Evolutionary conservation across 2,797 vertebrate species (phyloP).

Genomic region (Gallinago nigripennis): DNA sequence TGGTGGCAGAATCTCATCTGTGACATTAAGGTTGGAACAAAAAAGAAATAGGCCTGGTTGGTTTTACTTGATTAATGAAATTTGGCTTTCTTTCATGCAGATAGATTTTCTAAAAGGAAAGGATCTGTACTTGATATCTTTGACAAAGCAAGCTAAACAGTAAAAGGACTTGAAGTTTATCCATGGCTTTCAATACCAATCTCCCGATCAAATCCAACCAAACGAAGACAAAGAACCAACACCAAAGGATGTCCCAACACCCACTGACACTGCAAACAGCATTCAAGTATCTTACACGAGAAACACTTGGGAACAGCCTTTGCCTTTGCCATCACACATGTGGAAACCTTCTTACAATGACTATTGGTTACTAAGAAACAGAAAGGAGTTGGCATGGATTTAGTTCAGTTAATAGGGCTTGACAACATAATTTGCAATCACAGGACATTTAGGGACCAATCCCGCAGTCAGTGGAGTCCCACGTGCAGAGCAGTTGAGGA

Average conservation of each 20-base stretch:
- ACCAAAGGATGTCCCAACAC: slow-evolving; percentile 53
- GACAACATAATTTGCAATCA: not conserved
- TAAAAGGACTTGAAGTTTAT: slow-evolving; percentile 32
- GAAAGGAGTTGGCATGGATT: slow-evolving; percentile 70
- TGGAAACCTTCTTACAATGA: slow-evolving; percentile 90
- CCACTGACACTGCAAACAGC: slow-evolving; percentile 51
- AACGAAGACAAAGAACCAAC: slow-evolving; percentile 58
- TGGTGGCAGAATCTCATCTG: not conserved
- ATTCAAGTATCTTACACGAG: slow-evolving; percentile 86
- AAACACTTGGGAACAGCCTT: slow-evolving; percentile 88
- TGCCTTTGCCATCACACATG: slow-evolving; percentile 89
- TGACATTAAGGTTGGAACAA: not conserved
- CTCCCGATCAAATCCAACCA: not conserved
- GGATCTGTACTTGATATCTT: not conserved
- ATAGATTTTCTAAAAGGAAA: not conserved
- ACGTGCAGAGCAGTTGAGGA: not conserved
- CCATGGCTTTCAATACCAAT: slow-evolving; percentile 34
- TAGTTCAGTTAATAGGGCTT: slow-evolving; percentile 15
- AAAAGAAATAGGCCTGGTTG: not conserved
- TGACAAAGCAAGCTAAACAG: not conserved
- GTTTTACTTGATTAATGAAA: not conserved
- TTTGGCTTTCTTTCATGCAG: not conserved
- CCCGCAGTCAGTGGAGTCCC: not conserved
- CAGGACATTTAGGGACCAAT: not conserved
- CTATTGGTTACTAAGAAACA: slow-evolving; percentile 85